These are phyloP conservation scores for Pseudomyrmex dendroicus DNA, from an alignment of 1,140 invertebrate genomes.

Conservation along the genomic window DNA sequence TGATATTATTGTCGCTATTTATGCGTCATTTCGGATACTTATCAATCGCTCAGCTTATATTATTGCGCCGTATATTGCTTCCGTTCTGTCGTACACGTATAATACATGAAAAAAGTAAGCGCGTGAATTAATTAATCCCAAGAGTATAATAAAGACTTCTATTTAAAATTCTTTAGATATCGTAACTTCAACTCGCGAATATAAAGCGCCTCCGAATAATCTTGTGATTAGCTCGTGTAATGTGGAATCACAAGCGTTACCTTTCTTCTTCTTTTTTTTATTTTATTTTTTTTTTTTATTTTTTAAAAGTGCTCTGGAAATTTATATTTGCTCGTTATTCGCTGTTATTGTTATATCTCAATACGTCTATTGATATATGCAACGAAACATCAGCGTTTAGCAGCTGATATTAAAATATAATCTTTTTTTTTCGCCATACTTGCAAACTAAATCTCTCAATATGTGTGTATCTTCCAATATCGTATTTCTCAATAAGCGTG, in stretches of 20 bases:
- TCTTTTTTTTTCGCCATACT: not conserved
- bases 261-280: too few relatives aligned
- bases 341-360: not conserved
- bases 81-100: conserved; percentile 11
- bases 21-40: too few relatives aligned
- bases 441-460: conserved; percentile 22
- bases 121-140: conserved; percentile 42
- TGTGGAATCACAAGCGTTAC: not conserved
- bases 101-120: conserved; percentile 9
- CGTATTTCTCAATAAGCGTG: conserved; percentile 21
- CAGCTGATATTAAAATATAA: not conserved
- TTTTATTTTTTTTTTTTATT: too few relatives aligned
- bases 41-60: not conserved
- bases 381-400: not conserved
- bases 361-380: not conserved
- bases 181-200: conserved; percentile 20
- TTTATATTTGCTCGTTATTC: conserved; percentile 16
- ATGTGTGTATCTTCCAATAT: not conserved
- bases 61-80: not conserved
- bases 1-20: too few relatives aligned
- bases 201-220: not conserved
- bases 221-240: conserved; percentile 2
- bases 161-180: conserved; percentile 38
- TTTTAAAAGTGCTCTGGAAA: not conserved
- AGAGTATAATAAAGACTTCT: conserved; percentile 7